phyloP scores from a whole-genome alignment of 2,113 vertebrate genomes.

The Geococcyx californianus region DNA sequence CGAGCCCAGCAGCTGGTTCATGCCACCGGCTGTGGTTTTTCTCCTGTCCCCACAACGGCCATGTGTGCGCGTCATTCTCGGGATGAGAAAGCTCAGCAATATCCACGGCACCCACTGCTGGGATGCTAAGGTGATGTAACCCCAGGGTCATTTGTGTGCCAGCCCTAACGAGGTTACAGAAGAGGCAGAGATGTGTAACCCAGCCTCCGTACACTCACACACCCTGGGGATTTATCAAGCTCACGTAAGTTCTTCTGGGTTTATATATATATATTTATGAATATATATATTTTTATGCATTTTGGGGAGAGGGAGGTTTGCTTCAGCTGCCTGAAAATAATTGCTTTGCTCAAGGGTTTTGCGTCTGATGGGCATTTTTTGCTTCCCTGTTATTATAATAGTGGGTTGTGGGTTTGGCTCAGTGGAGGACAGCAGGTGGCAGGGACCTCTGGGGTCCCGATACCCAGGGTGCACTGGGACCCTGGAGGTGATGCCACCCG shows the following conservation, averaged over 20 bases:
- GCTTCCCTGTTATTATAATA: background rate
- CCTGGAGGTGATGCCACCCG: rapidly evolving
- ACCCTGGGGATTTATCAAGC: background rate
- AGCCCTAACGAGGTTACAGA: background rate
- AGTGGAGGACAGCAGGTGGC: rapidly evolving
- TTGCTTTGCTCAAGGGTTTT: background rate
- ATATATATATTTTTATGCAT: rapidly evolving
- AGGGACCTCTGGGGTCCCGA: background rate
- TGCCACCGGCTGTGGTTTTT: background rate
- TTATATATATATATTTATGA: background rate
- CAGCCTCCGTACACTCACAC: background rate
- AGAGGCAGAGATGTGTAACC: background rate
- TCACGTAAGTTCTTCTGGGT: slow-evolving; percentile 8
- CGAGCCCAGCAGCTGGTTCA: background rate
- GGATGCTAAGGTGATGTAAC: background rate
- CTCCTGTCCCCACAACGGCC: background rate
- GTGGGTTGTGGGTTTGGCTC: background rate
- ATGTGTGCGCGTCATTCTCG: rapidly evolving
- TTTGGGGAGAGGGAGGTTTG: background rate
- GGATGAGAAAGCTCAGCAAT: background rate
- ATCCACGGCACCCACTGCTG: background rate
- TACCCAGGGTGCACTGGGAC: rapidly evolving
- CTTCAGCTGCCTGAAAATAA: background rate
- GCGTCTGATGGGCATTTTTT: background rate
- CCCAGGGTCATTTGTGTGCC: rapidly evolving